Evolutionary conservation across 2,797 vertebrate species (phyloP).

Genomic region (Clarias fuscus): DNA sequence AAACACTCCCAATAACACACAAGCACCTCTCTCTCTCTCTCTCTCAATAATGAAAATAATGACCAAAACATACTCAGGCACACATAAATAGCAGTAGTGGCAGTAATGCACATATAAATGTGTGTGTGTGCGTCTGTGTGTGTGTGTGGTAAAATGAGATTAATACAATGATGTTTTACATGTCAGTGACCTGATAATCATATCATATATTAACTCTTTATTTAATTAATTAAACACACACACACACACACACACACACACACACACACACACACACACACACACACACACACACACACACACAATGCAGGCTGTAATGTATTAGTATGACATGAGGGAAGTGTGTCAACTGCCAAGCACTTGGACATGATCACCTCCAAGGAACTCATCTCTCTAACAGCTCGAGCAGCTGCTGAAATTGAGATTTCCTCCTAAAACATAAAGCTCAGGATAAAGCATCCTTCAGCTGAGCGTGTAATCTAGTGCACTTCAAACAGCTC

Average conservation of each 20-base stretch:
- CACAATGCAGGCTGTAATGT: too few relatives aligned
- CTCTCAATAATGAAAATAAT: too few relatives aligned
- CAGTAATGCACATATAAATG: not conserved
- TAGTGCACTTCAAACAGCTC: conserved; percentile 64
- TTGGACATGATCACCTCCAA: not conserved
- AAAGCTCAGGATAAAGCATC: conserved; percentile 73
- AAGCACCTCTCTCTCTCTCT: not conserved
- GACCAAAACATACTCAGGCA: not conserved
- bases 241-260: not conserved
- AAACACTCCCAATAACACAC: not conserved
- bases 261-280: too few relatives aligned
- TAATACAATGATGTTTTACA: too few relatives aligned
- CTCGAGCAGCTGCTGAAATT: conserved; percentile 54
- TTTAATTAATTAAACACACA: too few relatives aligned
- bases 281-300: not conserved
- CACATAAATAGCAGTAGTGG: too few relatives aligned
- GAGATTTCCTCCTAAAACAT: conserved; percentile 51
- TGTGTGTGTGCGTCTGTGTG: not conserved
- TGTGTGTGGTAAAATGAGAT: not conserved
- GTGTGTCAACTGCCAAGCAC: not conserved
- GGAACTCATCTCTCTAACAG: not conserved
- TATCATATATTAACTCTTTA: too few relatives aligned
- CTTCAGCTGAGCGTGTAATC: conserved; percentile 69
- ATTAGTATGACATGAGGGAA: not conserved
- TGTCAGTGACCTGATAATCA: too few relatives aligned